Evolutionary conservation across 2,888 invertebrate species (phyloP).

Genomic region (Scaptomyza flava): DNA sequence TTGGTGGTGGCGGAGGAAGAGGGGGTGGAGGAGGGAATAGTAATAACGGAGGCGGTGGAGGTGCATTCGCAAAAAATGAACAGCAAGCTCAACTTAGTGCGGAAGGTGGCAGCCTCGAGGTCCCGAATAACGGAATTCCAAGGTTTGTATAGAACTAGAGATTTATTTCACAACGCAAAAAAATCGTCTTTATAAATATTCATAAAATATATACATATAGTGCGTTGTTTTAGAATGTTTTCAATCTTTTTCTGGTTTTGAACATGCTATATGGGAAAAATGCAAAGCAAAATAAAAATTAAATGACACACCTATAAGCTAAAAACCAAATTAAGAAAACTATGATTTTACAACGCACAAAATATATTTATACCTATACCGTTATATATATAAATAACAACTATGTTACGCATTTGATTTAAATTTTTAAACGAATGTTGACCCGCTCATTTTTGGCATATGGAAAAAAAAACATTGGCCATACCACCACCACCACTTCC

Average conservation of each 20-base stretch:
- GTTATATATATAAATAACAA: slow-evolving; percentile 3
- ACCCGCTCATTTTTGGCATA: slow-evolving; percentile 16
- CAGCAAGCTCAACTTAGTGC: slow-evolving; percentile 49
- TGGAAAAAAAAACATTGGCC: slow-evolving; percentile 8
- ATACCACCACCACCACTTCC: too few species aligned
- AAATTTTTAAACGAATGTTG: slow-evolving; percentile 24
- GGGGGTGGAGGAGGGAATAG: slow-evolving; percentile 43
- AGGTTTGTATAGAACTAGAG: slow-evolving; percentile 68
- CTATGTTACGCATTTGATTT: slow-evolving; percentile 10
- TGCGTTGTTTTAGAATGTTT: too few species aligned
- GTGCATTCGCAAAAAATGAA: slow-evolving; percentile 41
- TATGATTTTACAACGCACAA: too few species aligned
- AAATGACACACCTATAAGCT: too few species aligned
- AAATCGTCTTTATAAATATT: too few species aligned
- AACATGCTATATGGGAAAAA: too few species aligned
- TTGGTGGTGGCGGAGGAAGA: slow-evolving; percentile 30
- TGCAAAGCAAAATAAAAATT: too few species aligned
- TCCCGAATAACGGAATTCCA: slow-evolving; percentile 81
- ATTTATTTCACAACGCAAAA: not conserved
- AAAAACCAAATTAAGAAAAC: too few species aligned
- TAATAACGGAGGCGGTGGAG: too few species aligned
- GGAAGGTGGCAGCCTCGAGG: slow-evolving; percentile 82
- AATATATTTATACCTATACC: not conserved
- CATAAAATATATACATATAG: too few species aligned
- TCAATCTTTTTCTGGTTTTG: too few species aligned